Base-by-base conservation (phyloP, 2,113 vertebrate genomes). In the Pangasianodon gigas region DNA sequence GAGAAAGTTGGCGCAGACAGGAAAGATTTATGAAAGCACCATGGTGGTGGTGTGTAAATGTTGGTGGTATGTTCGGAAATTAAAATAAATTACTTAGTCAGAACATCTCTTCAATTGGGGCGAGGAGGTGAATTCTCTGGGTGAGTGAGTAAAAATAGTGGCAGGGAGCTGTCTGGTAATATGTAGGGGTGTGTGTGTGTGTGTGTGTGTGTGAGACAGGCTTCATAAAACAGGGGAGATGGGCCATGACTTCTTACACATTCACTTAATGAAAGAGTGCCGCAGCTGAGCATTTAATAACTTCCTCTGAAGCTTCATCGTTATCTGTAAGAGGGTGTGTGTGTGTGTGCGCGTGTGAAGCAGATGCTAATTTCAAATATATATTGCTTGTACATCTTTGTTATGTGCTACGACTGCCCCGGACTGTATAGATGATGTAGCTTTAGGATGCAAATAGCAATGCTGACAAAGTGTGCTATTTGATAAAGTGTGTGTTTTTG, bases 11-110 rank as follows among this genome's bases (percentile, higher is more conserved):
- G 24, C 4, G 1, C 6, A 51, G 46, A 79, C 4, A 2, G 77
- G 48, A 18, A 80, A 46, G 93, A 94, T 95, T 95, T 95, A 94
- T 60, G 44, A 90, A 87, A 74, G 44, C 69, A 74, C 24, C 16
- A 44, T 90, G 60, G 24, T 89, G 48, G 85, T 86, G 80, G 46
- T 19, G 18, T 26, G 56, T 85, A 75, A 60, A 24, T 24, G 37
- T 67, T 67, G 65, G 93, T 92, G 74, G 74, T 89, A 87, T 92
- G 90, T 93, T 93, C 69, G 85, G 92, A 94, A 94, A 95, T 95
- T 6, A 92, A 95, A 95, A 95, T 95, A 92, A 56, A 81, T 62
- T 56, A 80, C 95, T 96, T 94, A 93, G 93, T 91, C n/a, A 51
- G 85, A 92, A 88, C 51, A 58, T 94, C 93, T 94, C 90, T 92